Evolutionary conservation across 1,140 invertebrate species (phyloP).

Genomic region (Drosophila pruinosa): DNA sequence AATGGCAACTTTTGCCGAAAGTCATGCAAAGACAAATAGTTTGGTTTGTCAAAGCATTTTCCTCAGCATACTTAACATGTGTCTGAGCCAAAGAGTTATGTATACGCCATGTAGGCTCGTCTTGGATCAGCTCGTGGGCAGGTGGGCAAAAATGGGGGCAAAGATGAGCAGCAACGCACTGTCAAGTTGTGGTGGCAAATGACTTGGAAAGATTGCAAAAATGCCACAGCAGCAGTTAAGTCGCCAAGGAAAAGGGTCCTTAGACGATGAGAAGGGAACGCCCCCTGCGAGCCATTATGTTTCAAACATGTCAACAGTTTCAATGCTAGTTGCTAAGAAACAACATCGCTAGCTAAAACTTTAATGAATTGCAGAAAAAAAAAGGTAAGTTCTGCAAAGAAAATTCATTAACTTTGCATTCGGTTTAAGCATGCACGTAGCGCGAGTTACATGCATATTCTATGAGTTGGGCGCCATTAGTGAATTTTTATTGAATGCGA

Average conservation of each 20-base stretch:
- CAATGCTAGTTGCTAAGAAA: background rate
- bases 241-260: background rate
- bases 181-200: conserved; percentile 49
- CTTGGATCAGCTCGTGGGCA: conserved; percentile 25
- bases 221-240: conserved; percentile 35
- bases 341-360: background rate
- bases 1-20: conserved; percentile 49
- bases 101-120: conserved; percentile 29
- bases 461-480: background rate
- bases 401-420: conserved; percentile 11
- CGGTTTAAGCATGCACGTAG: background rate
- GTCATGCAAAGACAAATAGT: conserved; percentile 73
- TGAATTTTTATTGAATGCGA: conserved; percentile 2
- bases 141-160: conserved; percentile 14
- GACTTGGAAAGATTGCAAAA: conserved; percentile 56
- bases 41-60: conserved; percentile 74
- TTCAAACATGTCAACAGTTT: conserved; percentile 4
- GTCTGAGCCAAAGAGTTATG: conserved; percentile 39
- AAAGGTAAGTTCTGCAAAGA: background rate
- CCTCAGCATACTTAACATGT: conserved; percentile 24
- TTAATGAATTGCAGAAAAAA: background rate
- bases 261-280: background rate
- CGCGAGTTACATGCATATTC: background rate
- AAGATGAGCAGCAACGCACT: background rate
- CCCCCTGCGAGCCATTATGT: background rate